phyloP scores from a whole-genome alignment of 2,888 invertebrate genomes.

The Tetrapedia diversipes region DNA sequence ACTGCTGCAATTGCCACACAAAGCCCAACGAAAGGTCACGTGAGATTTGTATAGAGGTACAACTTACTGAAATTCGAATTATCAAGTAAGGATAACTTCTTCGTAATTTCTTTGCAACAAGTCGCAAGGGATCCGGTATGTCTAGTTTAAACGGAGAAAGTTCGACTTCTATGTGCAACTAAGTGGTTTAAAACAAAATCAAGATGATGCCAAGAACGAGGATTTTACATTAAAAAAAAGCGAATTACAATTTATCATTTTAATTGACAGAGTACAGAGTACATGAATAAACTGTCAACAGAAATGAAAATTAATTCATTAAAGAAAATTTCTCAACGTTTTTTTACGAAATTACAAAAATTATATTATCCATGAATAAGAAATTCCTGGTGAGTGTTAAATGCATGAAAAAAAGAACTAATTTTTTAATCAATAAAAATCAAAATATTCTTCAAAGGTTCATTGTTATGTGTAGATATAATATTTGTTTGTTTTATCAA shows the following conservation, averaged over 20 bases:
- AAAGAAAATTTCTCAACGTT: too few relatives aligned
- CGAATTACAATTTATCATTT: neutral
- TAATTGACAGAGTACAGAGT: neutral
- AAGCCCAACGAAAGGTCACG: conserved; percentile 6
- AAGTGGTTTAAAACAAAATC: conserved; percentile 6
- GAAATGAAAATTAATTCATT: too few relatives aligned
- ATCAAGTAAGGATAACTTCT: neutral
- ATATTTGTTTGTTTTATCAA: neutral
- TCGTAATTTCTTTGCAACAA: neutral
- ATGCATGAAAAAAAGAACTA: neutral
- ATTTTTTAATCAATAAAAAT: neutral
- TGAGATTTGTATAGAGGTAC: neutral
- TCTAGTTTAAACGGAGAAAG: conserved; percentile 36
- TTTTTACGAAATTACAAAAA: neutral
- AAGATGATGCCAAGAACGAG: conserved; percentile 13
- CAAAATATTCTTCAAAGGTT: neutral
- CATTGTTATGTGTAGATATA: too few relatives aligned
- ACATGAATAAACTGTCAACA: too few relatives aligned
- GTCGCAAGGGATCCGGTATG: conserved; percentile 8
- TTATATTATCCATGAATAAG: too few relatives aligned
- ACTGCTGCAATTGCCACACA: conserved; percentile 16
- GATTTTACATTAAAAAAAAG: neutral
- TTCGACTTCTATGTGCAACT: neutral
- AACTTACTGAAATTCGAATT: conserved; percentile 6
- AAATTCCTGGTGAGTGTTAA: too few relatives aligned